Evolutionary conservation across 1,140 invertebrate genomes (phyloP).

Genomic region (Hycleus cichorii): DNA sequence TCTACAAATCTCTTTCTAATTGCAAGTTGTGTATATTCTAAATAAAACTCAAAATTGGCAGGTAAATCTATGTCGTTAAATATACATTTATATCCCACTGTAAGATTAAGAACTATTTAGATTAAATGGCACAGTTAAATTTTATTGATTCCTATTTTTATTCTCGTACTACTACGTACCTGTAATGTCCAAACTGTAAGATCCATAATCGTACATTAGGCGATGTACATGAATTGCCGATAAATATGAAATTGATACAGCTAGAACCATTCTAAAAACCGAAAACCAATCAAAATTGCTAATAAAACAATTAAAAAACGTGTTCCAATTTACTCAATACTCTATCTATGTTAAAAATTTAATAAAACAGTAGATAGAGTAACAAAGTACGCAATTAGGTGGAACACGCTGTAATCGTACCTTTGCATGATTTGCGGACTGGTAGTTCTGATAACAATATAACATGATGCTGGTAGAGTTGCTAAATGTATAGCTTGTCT

Average conservation of each 20-base stretch:
- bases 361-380: too few relatives aligned
- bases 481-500: conserved; percentile 68
- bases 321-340: neutral
- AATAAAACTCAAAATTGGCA: too few relatives aligned
- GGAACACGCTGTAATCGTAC: conserved; percentile 33
- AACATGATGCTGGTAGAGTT: conserved; percentile 65
- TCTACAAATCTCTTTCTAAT: too few relatives aligned
- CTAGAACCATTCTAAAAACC: conserved; percentile 53
- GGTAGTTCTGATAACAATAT: conserved; percentile 57
- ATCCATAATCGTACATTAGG: conserved; percentile 80
- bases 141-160: neutral
- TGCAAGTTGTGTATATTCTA: too few relatives aligned
- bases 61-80: too few relatives aligned
- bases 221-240: conserved; percentile 79
- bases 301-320: neutral
- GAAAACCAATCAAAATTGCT: conserved; percentile 1
- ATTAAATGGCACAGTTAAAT: conserved; percentile 15
- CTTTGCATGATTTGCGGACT: conserved; percentile 57
- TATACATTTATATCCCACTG: too few relatives aligned
- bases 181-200: conserved; percentile 86
- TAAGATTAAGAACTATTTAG: too few relatives aligned
- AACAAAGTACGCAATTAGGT: too few relatives aligned
- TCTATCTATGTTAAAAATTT: too few relatives aligned
- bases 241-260: conserved; percentile 72
- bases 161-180: conserved; percentile 47